Conservation (phyloP, 92 coral and sea anemone species). For the Epizoanthus rinbou region DNA sequence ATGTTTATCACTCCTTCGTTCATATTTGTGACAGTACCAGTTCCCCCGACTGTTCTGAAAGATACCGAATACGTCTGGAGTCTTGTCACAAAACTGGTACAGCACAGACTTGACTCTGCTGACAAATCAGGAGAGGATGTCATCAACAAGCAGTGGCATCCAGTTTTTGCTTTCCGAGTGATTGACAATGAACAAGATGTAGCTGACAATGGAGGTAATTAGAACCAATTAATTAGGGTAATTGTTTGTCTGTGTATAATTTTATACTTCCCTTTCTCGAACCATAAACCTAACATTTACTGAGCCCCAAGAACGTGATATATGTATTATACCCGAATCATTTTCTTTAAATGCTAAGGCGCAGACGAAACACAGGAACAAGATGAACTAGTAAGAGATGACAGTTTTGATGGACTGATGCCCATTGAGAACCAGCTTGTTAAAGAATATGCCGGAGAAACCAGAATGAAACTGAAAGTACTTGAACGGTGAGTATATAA, state of each 20-base stretch:
- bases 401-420: constrained; percentile 30
- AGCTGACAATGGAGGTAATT: constrained; percentile 1
- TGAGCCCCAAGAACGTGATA: too few species aligned
- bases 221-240: too few species aligned
- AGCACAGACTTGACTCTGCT: not conserved
- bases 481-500: constrained; percentile 34
- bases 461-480: constrained; percentile 8
- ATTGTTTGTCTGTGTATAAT: too few species aligned
- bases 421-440: constrained; percentile 21
- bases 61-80: constrained; percentile 28
- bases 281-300: too few species aligned
- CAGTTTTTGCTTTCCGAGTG: constrained; percentile 18
- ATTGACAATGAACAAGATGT: not conserved
- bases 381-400: not conserved
- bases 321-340: not conserved
- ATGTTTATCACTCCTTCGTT: not conserved
- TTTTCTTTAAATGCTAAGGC: not conserved
- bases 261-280: too few species aligned
- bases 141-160: not conserved
- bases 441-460: constrained; percentile 13
- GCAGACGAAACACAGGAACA: not conserved
- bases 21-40: constrained; percentile 12
- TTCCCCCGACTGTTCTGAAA: constrained; percentile 6
- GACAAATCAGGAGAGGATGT: not conserved
- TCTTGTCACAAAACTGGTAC: constrained; percentile 5